Conservation (phyloP, 2,888 invertebrate species). For the Cylloceria caligata region DNA sequence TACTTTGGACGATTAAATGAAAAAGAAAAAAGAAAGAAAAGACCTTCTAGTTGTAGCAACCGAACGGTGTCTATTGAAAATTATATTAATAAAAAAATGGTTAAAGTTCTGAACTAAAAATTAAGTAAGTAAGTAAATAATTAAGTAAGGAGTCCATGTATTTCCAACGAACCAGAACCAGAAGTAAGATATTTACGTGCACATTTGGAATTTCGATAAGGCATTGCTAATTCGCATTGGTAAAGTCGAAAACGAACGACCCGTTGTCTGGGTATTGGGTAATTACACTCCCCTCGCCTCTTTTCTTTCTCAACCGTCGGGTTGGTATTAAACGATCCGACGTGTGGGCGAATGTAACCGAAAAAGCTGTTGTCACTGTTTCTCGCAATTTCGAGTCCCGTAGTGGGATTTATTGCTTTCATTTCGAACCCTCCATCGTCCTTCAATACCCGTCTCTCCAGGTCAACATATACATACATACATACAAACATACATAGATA, state of each 20-base stretch:
- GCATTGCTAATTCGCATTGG: constrained; percentile 48
- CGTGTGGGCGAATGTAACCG: constrained; percentile 21
- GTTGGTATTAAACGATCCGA: constrained; percentile 27
- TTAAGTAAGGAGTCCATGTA: no score
- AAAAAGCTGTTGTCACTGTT: constrained; percentile 22
- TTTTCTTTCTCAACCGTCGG: neutral
- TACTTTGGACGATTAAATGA: neutral
- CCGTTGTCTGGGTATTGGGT: constrained; percentile 3
- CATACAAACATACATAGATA: neutral
- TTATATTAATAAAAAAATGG: no score
- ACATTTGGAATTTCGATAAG: constrained; percentile 50
- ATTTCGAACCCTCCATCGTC: constrained; percentile 39
- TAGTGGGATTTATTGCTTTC: constrained; percentile 55
- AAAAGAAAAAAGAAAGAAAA: constrained; percentile 1
- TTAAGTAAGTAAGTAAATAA: no score
- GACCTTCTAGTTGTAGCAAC: no score
- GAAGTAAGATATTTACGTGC: neutral
- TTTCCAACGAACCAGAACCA: no score
- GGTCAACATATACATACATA: neutral
- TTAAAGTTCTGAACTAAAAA: no score
- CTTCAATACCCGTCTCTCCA: neutral
- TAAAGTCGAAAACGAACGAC: neutral
- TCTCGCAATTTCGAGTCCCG: constrained; percentile 41
- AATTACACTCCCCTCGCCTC: neutral
- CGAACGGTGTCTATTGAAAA: no score